These are phyloP conservation scores for Dryobotodes eremita DNA, from an alignment of 2,888 invertebrate genomes.

Conservation along the genomic window DNA sequence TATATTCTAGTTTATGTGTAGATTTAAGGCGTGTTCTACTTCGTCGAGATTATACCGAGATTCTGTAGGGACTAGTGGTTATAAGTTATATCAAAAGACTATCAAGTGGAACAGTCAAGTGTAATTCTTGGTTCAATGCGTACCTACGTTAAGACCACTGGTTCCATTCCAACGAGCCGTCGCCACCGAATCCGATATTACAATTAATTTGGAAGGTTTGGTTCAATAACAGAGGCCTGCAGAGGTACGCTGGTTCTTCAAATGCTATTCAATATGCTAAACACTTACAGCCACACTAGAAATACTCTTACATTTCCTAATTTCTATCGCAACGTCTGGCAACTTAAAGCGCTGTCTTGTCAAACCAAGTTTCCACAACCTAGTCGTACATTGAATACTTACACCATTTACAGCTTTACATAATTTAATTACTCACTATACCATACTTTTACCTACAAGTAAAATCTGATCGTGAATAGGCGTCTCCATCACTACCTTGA, in stretches of 20 bases:
- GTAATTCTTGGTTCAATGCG: neutral
- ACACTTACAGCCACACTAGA: neutral
- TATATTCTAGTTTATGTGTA: neutral
- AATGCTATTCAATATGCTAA: too few relatives aligned
- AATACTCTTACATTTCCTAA: neutral
- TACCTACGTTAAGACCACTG: neutral
- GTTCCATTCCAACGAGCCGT: neutral
- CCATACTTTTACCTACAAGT: neutral
- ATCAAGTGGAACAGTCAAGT: neutral
- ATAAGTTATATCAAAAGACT: neutral
- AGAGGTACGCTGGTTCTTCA: neutral
- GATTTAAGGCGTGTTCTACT: slow-evolving; percentile 1
- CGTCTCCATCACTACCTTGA: slow-evolving; percentile 44
- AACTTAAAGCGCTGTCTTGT: neutral
- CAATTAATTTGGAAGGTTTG: neutral
- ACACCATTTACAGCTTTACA: neutral
- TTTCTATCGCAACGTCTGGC: too few relatives aligned
- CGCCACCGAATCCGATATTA: neutral
- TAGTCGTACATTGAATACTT: slow-evolving; percentile 3
- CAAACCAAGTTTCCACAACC: neutral
- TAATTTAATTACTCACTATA: slow-evolving; percentile 20
- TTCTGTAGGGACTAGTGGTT: neutral
- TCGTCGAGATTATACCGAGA: neutral
- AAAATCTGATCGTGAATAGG: slow-evolving; percentile 25
- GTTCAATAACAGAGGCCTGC: neutral